A percentile compares a stretch with the other conserved stretches of the same genome.
Evolutionary conservation across 1,140 invertebrate genomes (phyloP).

Genomic region (Zaprionus africanus): DNA sequence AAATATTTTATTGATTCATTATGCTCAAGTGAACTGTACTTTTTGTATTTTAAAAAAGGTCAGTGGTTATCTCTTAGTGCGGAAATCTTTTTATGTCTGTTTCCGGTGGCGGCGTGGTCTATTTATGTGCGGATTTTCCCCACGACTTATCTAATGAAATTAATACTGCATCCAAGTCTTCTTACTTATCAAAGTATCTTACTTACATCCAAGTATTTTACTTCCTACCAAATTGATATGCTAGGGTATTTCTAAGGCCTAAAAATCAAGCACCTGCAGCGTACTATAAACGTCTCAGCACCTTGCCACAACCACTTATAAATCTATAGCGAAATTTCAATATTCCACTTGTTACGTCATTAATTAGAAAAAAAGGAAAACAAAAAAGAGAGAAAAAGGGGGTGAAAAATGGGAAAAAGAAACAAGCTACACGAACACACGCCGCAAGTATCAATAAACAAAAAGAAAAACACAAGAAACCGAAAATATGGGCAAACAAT

Average conservation of each 20-base stretch:
- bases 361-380: slow-evolving; percentile 29
- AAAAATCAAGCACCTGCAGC: slow-evolving; percentile 51
- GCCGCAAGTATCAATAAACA: slow-evolving; percentile 29
- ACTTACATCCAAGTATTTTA: too few species aligned
- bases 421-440: slow-evolving; percentile 31
- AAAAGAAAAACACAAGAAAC: slow-evolving; percentile 6
- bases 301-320: slow-evolving; percentile 49
- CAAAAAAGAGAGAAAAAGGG: slow-evolving; percentile 30
- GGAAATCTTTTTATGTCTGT: too few species aligned
- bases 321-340: slow-evolving; percentile 45
- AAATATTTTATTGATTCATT: too few species aligned
- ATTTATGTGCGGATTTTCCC: too few species aligned
- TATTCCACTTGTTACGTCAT: slow-evolving; percentile 56
- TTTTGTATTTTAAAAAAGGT: too few species aligned
- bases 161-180: neutral
- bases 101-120: too few species aligned
- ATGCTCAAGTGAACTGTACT: too few species aligned
- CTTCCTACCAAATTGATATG: neutral
- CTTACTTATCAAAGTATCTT: too few species aligned
- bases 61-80: too few species aligned
- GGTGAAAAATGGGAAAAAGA: slow-evolving; percentile 29
- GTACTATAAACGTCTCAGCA: slow-evolving; percentile 60
- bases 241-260: neutral
- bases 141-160: neutral
- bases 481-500: slow-evolving; percentile 37